Evolutionary conservation across 2,888 invertebrate genomes (phyloP).

Genomic region (Pogonocherus hispidulus): DNA sequence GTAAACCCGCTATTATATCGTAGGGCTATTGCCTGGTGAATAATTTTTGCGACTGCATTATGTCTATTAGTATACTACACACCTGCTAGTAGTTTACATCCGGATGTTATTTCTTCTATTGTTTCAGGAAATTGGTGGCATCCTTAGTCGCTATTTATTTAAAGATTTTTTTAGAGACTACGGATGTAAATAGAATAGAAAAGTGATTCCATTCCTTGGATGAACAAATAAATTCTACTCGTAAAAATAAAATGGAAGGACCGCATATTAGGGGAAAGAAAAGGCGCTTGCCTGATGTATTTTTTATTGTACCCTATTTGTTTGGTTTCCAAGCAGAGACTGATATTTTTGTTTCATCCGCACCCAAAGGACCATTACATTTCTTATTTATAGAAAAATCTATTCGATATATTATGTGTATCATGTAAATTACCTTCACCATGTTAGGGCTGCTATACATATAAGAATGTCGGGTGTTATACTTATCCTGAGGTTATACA

Average conservation of each 20-base stretch:
- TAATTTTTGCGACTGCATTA: too few relatives aligned
- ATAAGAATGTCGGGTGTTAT: too few relatives aligned
- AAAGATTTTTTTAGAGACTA: not conserved
- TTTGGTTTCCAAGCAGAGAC: not conserved
- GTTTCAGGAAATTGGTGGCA: too few relatives aligned
- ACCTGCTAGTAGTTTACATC: too few relatives aligned
- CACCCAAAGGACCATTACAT: not conserved
- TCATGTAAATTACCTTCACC: too few relatives aligned
- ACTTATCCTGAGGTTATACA: too few relatives aligned
- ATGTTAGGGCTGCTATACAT: too few relatives aligned
- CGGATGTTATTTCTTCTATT: too few relatives aligned
- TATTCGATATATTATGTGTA: not conserved
- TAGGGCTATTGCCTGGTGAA: too few relatives aligned
- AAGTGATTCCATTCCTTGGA: slow-evolving; percentile 18
- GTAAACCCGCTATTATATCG: too few relatives aligned
- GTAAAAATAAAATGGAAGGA: slow-evolving; percentile 17
- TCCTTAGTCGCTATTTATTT: too few relatives aligned
- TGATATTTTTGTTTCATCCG: slow-evolving; percentile 10
- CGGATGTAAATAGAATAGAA: slow-evolving; percentile 26
- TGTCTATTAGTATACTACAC: too few relatives aligned
- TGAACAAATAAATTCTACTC: slow-evolving; percentile 31
- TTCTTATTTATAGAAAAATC: slow-evolving; percentile 13
- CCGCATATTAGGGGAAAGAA: slow-evolving; percentile 18
- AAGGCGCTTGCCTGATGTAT: slow-evolving; percentile 24
- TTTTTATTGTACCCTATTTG: slow-evolving; percentile 23